These are phyloP conservation scores for Anthoscopus minutus DNA, from an alignment of 2,113 vertebrate species.

Conservation along the genomic window DNA sequence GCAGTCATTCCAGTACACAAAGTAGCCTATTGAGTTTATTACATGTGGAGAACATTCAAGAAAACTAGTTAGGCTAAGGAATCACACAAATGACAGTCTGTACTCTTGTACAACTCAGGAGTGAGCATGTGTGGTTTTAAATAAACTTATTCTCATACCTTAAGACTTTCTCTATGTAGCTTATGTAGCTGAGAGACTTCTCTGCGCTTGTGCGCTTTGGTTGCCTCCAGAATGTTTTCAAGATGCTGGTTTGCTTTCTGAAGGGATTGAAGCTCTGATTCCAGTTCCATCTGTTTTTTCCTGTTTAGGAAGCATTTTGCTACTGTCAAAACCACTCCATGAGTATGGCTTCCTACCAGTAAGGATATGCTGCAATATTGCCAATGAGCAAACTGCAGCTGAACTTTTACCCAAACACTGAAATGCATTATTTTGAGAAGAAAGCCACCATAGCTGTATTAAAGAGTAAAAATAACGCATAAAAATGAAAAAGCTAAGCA, in stretches of 20 bases:
- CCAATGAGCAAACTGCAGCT: not conserved
- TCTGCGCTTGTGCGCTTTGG: conserved; percentile 82
- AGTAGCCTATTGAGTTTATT: not conserved
- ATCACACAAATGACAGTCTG: not conserved
- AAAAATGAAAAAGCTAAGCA: not conserved
- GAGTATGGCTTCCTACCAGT: not conserved
- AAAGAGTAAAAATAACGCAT: not conserved
- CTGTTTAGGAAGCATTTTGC: conserved; percentile 65
- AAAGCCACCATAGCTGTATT: not conserved
- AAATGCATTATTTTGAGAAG: not conserved
- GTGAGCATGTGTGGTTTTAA: not conserved
- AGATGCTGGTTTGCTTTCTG: conserved; percentile 87
- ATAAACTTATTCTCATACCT: conserved; percentile 69
- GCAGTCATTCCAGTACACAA: not conserved
- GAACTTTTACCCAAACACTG: not conserved
- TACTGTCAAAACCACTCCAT: not conserved
- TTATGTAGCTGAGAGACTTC: conserved; percentile 91
- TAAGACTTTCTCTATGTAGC: conserved; percentile 87
- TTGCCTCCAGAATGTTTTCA: conserved; percentile 93
- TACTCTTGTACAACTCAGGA: not conserved
- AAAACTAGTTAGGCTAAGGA: not conserved
- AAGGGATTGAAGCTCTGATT: conserved; percentile 89
- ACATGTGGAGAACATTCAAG: not conserved
- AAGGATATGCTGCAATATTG: not conserved
- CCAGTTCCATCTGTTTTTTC: conserved; percentile 84